Conservation (phyloP, 2,113 vertebrate genomes). For the Heterocephalus glaber region DNA sequence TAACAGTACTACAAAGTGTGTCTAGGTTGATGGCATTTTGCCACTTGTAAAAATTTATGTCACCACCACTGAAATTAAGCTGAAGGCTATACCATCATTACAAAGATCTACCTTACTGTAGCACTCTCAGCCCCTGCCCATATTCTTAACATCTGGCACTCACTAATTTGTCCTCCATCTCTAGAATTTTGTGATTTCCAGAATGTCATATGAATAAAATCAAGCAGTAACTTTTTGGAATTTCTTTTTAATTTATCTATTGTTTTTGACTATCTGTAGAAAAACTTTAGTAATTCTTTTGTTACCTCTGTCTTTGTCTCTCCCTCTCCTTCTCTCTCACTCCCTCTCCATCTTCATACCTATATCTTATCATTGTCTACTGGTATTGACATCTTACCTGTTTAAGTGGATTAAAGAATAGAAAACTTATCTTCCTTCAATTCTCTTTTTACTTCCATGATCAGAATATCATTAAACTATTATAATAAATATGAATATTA, state of each 20-base stretch:
- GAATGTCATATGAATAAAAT: constrained; percentile 4
- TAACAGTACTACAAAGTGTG: neutral
- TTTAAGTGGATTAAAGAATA: neutral
- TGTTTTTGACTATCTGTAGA: neutral
- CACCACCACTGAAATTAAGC: neutral
- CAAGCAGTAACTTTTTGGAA: neutral
- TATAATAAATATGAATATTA: neutral
- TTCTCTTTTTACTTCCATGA: neutral
- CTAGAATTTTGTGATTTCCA: constrained; percentile 23
- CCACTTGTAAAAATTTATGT: neutral
- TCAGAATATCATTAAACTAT: neutral
- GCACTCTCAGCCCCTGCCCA: neutral
- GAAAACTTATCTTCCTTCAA: neutral
- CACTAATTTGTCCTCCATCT: neutral
- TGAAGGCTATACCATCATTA: neutral
- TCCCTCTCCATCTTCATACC: neutral
- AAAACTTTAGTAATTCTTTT: neutral
- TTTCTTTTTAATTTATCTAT: neutral
- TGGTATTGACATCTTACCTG: neutral
- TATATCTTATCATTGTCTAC: neutral
- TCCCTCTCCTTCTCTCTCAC: neutral
- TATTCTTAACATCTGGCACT: neutral
- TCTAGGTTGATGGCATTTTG: neutral
- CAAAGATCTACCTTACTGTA: neutral
- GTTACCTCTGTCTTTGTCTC: neutral